These are phyloP conservation scores for Molanna angustata DNA, from an alignment of 2,888 invertebrate species.

Conservation along the genomic window DNA sequence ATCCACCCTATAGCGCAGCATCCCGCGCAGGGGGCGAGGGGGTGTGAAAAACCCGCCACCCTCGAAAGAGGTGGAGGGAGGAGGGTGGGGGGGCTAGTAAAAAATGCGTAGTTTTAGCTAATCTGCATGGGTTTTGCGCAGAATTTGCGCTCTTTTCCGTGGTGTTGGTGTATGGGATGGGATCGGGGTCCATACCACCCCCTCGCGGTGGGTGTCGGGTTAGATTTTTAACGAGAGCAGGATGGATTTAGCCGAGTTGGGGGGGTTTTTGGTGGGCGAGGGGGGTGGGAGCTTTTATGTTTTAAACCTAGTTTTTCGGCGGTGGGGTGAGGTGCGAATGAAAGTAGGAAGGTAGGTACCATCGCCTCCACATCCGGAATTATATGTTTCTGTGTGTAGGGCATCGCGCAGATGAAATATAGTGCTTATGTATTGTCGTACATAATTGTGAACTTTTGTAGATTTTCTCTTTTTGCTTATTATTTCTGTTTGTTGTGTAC, in stretches of 20 bases:
- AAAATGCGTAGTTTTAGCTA: constrained; percentile 68
- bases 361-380: background rate
- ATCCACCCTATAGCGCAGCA: constrained; percentile 29
- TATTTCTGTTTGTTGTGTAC: constrained; percentile 32
- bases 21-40: constrained; percentile 24
- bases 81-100: constrained; percentile 47
- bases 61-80: constrained; percentile 14
- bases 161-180: constrained; percentile 33
- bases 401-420: constrained; percentile 28
- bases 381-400: constrained; percentile 31
- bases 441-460: constrained; percentile 33
- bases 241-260: constrained; percentile 33
- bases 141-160: constrained; percentile 31
- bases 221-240: constrained; percentile 41
- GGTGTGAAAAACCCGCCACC: constrained; percentile 7
- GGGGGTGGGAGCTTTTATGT: constrained; percentile 41
- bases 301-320: constrained; percentile 38
- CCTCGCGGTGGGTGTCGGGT: constrained; percentile 34
- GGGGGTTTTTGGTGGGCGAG: constrained; percentile 38
- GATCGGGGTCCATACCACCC: background rate
- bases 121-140: constrained; percentile 52
- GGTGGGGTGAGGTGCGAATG: constrained; percentile 27
- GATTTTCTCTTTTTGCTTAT: constrained; percentile 33
- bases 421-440: constrained; percentile 32
- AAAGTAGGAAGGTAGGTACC: constrained; percentile 19